Evolutionary conservation across 2,888 invertebrate species (phyloP), one percentile per base, ranked within the genome.

Genomic region (Lasioglossum morio): DNA sequence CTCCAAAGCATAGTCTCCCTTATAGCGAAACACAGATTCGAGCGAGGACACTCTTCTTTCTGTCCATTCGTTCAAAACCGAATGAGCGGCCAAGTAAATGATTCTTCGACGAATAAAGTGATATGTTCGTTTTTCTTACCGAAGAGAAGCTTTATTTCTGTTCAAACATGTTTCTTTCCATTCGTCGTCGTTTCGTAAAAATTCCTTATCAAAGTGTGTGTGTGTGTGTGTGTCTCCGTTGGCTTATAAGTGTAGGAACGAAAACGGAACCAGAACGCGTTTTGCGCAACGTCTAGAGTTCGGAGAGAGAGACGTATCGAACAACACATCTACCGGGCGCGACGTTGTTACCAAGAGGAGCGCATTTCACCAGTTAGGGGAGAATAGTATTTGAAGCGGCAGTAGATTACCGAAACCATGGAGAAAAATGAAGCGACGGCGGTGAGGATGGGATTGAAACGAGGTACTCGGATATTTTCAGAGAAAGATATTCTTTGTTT

Each of bases 101-200:
- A 70, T 40, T 69, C 40, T 30, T 76, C 46, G 60, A 72, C 30
- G 57, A 72, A 72, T 43, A 43, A 43, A 79, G 72, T 76, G 75
- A 85, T 75, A 82, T 79, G 57, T 83, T 37, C 37, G 53, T 14
- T 63, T 63, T 48, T 79, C 60, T 69, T 73, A 46, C 60, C 72
- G 75, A 72, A 60, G 69, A 46, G 69, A 48, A 77, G 66, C 37
- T 74, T 77, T 75, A 40, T 74, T 74, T 66, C 74, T 74, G 43
- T 82, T 53, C 48, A 37, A 37, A 81, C 82, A 81, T 40, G 53
- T 53, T 23, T 53, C 12, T 34, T 37, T 82, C 66, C 57, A 81
- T 34, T 66, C 53, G 82, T 66, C 57, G 74, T 27, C 4, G 60
- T 81, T 77, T 37, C 60, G 73, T 80, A 78, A 79, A 77, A 74